Base-by-base conservation (phyloP, 2,888 invertebrate species). In the Drosophila siamana region DNA sequence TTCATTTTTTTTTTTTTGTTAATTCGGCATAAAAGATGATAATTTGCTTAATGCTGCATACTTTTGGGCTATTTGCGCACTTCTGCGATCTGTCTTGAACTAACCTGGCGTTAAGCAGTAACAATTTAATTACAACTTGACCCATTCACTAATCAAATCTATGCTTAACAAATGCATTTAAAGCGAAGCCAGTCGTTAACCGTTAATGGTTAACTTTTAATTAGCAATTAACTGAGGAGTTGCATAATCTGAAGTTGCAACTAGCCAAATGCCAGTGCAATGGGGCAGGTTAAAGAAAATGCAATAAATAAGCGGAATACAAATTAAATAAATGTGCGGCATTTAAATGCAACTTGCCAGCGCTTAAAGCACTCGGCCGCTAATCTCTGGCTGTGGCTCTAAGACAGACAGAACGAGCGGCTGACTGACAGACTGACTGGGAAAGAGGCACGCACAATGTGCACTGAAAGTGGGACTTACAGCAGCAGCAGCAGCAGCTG, bases 271-370 rank as follows among this genome's bases (percentile, higher is more conserved):
- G 55, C 59, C 47, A 41, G 59, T 68, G 71, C n/a, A 47, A 54
- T 50, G 47, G 61, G n/a, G n/a, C n/a, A n/a, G n/a, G 60, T 65
- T 38, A 52, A 63, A 38, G 73, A 22, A 77, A 74, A 69, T 59
- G 84, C 70, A 78, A 63, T 67, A 59, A 72, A 62, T 75, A 69
- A 79, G n/a, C 60, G 57, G 57, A 74, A 71, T 74, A 71, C 69
- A 86, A 86, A 86, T 84, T 84, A 88, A 86, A 86, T 84, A 88
- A 88, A 88, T 86, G 80, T 77, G 83, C 74, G 61, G 86, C 80
- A 87, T 86, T 88, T 82, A 88, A 88, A 86, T 62, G 83, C 70
- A 73, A 78, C 68, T 65, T 52, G 65, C 69, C 51, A 67, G 68
- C 44, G 57, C 24, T 36, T 44, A 24, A 24, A 24, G 44, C 44